A percentile compares a stretch with the other conserved stretches of the same genome.
Evolutionary conservation across 1,140 invertebrate species (phyloP).

Genomic region (Dreissena rostriformis): DNA sequence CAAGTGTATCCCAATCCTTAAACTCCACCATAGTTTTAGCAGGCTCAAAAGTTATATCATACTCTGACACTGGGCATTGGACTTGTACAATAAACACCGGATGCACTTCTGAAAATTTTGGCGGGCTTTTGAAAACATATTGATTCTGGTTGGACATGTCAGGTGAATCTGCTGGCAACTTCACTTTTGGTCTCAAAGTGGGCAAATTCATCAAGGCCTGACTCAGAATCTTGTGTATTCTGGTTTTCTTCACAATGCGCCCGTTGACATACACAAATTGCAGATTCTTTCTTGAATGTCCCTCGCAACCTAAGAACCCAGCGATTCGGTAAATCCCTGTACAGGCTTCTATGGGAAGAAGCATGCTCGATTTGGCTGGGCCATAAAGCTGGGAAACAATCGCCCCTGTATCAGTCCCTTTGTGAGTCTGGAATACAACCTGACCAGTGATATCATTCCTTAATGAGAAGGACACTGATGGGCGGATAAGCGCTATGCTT

Average conservation of each 20-base stretch:
- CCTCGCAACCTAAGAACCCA: conserved; percentile 83
- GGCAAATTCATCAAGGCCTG: conserved; percentile 72
- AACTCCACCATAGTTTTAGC: conserved; percentile 85
- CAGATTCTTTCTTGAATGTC: conserved; percentile 80
- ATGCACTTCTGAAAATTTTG: conserved; percentile 79
- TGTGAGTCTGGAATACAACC: conserved; percentile 84
- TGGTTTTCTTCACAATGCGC: conserved; percentile 82
- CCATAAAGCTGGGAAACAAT: conserved; percentile 83
- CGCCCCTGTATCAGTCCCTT: conserved; percentile 82
- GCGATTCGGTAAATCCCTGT: conserved; percentile 83
- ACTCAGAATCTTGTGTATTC: conserved; percentile 83
- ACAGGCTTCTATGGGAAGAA: conserved; percentile 82
- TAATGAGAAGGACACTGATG: conserved; percentile 84
- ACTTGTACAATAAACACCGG: conserved; percentile 85
- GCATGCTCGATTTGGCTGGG: conserved; percentile 77
- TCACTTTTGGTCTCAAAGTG: conserved; percentile 30
- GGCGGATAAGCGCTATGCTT: conserved; percentile 84
- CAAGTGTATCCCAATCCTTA: conserved; percentile 84
- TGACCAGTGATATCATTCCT: conserved; percentile 84
- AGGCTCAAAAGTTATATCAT: conserved; percentile 84
- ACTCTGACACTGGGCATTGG: conserved; percentile 83
- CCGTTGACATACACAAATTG: conserved; percentile 87
- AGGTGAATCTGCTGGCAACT: conserved; percentile 1
- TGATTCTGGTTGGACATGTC: conserved; percentile 57
- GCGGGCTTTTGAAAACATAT: conserved; percentile 63